Percentiles rank a stretch among this genome's conserved stretches.
Evolutionary conservation across 2,888 invertebrate genomes (phyloP).

Genomic region (Arrhopalites spinosus): DNA sequence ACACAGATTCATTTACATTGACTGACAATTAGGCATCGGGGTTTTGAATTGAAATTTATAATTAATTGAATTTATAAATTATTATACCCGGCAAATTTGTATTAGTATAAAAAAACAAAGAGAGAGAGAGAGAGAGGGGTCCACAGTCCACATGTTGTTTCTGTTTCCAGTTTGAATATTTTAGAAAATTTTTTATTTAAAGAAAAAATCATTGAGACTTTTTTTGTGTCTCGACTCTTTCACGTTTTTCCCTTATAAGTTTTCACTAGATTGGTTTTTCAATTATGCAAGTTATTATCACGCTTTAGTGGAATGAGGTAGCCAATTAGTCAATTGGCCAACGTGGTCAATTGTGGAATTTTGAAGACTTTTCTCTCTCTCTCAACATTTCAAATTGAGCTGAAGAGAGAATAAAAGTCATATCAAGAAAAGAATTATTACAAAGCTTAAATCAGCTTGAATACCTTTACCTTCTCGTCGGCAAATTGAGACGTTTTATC

Average conservation of each 20-base stretch:
- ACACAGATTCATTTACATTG: neutral
- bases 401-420: slow-evolving; percentile 23
- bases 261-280: slow-evolving; percentile 18
- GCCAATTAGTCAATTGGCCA: slow-evolving; percentile 20
- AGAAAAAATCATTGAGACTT: no score
- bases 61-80: slow-evolving; percentile 5
- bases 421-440: slow-evolving; percentile 19
- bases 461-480: slow-evolving; percentile 6
- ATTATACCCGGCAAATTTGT: neutral
- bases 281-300: slow-evolving; percentile 21
- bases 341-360: slow-evolving; percentile 13
- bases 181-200: no score
- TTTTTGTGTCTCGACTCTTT: no score
- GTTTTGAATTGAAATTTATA: neutral
- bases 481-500: slow-evolving; percentile 25
- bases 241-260: neutral
- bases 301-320: slow-evolving; percentile 18
- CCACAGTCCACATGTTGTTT: no score
- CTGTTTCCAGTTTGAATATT: no score
- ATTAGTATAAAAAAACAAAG: no score
- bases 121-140: no score
- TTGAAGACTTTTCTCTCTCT: neutral
- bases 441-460: neutral
- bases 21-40: neutral
- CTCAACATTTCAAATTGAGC: neutral